Percentiles rank a stretch among this genome's conserved stretches.
Conservation (phyloP, 1,140 invertebrate species). For the Bombus fervidus region DNA sequence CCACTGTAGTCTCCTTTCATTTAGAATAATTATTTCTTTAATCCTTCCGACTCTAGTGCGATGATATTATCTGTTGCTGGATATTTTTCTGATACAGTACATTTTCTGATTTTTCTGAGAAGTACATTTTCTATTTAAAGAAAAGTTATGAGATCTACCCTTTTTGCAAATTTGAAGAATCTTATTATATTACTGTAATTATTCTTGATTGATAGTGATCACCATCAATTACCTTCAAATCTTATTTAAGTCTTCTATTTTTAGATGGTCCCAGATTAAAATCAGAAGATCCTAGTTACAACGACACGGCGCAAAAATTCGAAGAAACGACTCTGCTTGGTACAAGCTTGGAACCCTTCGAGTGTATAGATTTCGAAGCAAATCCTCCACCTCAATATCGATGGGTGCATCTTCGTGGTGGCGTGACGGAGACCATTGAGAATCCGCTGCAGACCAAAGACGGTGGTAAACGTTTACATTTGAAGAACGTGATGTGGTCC, state of each 20-base stretch:
- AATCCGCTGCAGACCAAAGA: constrained; percentile 70
- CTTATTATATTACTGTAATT: too few relatives aligned
- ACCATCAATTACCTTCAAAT: background rate
- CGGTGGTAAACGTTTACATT: constrained; percentile 67
- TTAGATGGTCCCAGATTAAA: constrained; percentile 90
- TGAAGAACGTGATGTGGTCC: constrained; percentile 79
- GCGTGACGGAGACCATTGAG: constrained; percentile 72
- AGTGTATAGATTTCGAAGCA: constrained; percentile 90
- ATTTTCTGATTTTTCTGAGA: too few relatives aligned
- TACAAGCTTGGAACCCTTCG: constrained; percentile 88
- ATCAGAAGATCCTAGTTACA: constrained; percentile 85
- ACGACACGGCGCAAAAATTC: constrained; percentile 83
- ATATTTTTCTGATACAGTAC: too few relatives aligned
- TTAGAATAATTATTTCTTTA: background rate
- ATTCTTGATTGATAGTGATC: too few relatives aligned
- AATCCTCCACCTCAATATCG: constrained; percentile 90
- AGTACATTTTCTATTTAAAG: too few relatives aligned
- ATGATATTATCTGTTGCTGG: too few relatives aligned
- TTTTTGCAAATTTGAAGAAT: too few relatives aligned
- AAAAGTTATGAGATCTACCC: too few relatives aligned
- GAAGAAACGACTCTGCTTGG: constrained; percentile 73
- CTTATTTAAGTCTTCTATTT: constrained; percentile 28
- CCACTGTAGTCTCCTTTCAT: background rate
- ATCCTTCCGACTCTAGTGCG: background rate
- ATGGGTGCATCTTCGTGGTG: constrained; percentile 77